phyloP scores from a whole-genome alignment of 2,888 invertebrate genomes.

The Synergus japonicus region DNA sequence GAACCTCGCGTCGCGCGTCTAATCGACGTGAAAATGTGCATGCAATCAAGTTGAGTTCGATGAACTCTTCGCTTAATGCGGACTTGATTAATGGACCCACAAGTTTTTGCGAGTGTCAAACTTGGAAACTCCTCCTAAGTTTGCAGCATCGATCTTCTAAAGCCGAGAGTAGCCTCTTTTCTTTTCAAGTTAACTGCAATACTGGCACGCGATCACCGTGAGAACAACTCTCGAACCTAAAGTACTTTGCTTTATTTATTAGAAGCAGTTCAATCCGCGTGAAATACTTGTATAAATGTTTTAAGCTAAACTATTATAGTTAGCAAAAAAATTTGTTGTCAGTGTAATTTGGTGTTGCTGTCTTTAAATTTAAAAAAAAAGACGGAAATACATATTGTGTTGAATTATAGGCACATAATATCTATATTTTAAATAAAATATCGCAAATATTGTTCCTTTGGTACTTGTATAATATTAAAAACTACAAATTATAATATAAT shows the following conservation, averaged over 20 bases:
- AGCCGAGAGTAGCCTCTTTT: neutral
- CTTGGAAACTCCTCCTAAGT: neutral
- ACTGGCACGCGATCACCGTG: slow-evolving; percentile 13
- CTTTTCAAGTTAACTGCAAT: neutral
- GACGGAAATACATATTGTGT: too few species aligned
- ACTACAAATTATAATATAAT: too few species aligned
- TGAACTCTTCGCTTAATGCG: neutral
- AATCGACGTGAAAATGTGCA: slow-evolving; percentile 1
- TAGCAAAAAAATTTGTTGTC: too few species aligned
- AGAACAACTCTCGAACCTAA: neutral
- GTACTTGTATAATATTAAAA: too few species aligned
- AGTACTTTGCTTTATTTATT: neutral
- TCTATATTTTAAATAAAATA: too few species aligned
- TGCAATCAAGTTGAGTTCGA: neutral
- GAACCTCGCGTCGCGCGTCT: neutral
- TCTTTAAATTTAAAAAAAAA: too few species aligned
- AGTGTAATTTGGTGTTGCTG: too few species aligned
- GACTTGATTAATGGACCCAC: slow-evolving; percentile 27
- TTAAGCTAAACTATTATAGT: too few species aligned
- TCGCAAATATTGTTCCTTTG: too few species aligned
- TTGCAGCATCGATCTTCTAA: slow-evolving; percentile 24
- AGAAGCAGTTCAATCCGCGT: neutral
- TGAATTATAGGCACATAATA: too few species aligned
- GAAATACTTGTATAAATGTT: neutral
- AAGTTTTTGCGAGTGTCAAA: slow-evolving; percentile 13